Evolutionary conservation across 1,140 invertebrate genomes (phyloP), one percentile per base, ranked within the genome.

Genomic region (Mylabris phalerata): DNA sequence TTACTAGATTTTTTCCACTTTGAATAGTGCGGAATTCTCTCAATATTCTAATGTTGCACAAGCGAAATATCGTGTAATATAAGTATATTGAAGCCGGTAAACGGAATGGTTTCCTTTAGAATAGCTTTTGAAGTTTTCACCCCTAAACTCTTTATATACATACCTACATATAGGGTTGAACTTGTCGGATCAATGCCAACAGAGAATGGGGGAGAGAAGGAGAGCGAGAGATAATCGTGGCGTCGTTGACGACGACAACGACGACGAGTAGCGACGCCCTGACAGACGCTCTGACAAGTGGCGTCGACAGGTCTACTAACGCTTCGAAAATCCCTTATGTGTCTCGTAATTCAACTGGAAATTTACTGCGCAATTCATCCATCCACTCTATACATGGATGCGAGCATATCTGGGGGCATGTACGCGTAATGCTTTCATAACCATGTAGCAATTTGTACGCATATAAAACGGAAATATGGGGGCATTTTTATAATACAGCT

Each of bases 241-340:
- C 32, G 32, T 4, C 7, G 32, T 4, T 32, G 32, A 7, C 7
- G 32, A 7, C 7, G 43, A 38, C 39, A 44, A 39, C 44, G 44
- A 47, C 44, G 44, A 32, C 32, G 32, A 32, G 32, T 32, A 55
- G 52, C 43, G 52, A 55, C 43, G 52, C 52, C 43, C 52, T 47
- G 52, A 55, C 45, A 55, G 52, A 47, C 43, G 52, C 45, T 55
- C 45, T 55, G 52, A 55, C 52, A 55, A 55, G 52, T 55, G 52
- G 43, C 45, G 52, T 55, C 45, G 52, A 55, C 52, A 55, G 52
- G 43, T 55, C 52, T 55, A 55, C 52, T 47, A 46, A 55, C 52
- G 44, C 44, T 55, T 38, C 51, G 42, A 47, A 55, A 55, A 55
- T 55, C 52, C 45, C 52, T 55, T 47, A 55, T 44, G 52, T 55